phyloP scores from a whole-genome alignment of 2,797 vertebrate species.

The Micrastur ruficollis region DNA sequence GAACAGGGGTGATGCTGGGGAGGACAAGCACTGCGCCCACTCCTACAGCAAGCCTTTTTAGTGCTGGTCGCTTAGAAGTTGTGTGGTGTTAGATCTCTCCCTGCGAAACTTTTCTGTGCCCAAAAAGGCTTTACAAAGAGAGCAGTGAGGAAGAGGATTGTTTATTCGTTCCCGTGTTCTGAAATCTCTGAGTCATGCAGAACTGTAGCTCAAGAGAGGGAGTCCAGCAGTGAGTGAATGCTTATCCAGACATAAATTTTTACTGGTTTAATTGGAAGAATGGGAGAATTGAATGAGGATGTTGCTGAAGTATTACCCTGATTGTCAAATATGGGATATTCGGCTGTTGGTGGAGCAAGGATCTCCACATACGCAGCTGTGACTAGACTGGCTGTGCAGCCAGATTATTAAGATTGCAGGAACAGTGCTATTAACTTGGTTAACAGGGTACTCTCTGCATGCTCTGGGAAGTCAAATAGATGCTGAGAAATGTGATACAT shows the following conservation, averaged over 20 bases:
- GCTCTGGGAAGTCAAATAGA: neutral
- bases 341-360: neutral
- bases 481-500: neutral
- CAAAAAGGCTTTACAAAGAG: neutral
- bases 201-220: neutral
- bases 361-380: neutral
- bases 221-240: neutral
- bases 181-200: neutral
- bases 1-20: neutral
- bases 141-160: neutral
- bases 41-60: neutral
- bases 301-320: neutral
- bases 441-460: neutral
- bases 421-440: neutral
- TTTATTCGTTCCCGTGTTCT: neutral
- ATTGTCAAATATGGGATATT: rapidly evolving
- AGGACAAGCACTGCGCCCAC: neutral
- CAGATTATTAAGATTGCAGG: neutral
- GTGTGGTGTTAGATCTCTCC: neutral
- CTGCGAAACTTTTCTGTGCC: neutral
- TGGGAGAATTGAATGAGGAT: neutral
- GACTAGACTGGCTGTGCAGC: neutral
- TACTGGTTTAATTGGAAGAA: neutral
- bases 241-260: neutral
- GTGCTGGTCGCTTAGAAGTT: rapidly evolving